Evolutionary conservation across 2,888 invertebrate species (phyloP).

Genomic region (Didymodactylos carnosus): DNA sequence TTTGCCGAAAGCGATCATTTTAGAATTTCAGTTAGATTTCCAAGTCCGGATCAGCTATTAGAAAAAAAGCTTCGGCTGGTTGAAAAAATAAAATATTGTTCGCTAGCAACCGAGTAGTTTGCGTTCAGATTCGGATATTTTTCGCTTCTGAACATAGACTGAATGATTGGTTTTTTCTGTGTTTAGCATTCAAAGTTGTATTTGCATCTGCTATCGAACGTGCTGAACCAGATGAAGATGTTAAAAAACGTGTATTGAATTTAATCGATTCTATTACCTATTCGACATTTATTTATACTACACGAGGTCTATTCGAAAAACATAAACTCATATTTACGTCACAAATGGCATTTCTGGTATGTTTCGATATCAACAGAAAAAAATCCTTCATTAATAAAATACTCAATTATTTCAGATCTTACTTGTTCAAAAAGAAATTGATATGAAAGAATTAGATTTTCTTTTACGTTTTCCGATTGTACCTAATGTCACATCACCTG

Average conservation of each 20-base stretch:
- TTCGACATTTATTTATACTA: slow-evolving; percentile 16
- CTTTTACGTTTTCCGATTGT: slow-evolving; percentile 58
- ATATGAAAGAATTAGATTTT: slow-evolving; percentile 16
- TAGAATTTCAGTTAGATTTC: no score
- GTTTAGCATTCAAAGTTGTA: slow-evolving; percentile 18
- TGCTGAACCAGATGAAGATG: slow-evolving; percentile 15
- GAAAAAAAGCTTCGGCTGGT: no score
- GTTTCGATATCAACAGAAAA: no score
- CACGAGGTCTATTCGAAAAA: slow-evolving; percentile 17
- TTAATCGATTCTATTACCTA: slow-evolving; percentile 17
- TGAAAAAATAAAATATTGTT: no score
- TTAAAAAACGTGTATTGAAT: slow-evolving; percentile 15
- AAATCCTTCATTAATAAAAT: no score
- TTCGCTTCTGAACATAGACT: no score
- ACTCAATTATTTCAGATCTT: slow-evolving; percentile 12
- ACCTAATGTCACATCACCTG: slow-evolving; percentile 75
- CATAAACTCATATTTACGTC: slow-evolving; percentile 17
- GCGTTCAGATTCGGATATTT: no score
- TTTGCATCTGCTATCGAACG: slow-evolving; percentile 17
- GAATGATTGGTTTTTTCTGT: no score
- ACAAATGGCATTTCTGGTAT: slow-evolving; percentile 12
- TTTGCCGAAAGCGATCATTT: no score
- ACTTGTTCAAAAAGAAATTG: slow-evolving; percentile 14
- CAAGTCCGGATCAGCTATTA: no score
- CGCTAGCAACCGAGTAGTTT: no score